Evolutionary conservation across 1,140 invertebrate genomes (phyloP), one percentile per base, ranked within the genome.

Genomic region (Drosophila prosaltans): DNA sequence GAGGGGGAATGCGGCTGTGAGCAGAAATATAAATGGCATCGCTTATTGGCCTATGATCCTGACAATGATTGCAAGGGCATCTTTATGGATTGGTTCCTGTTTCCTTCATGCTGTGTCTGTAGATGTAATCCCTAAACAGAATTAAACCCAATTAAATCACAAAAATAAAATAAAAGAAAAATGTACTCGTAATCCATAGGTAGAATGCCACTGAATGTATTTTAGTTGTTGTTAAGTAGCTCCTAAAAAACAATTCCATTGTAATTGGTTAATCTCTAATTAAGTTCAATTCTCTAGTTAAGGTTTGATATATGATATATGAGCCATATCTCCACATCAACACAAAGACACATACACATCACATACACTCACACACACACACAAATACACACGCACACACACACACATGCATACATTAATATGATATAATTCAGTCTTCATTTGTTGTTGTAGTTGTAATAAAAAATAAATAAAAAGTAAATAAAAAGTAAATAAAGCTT

Each of bases 11-110:
- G 97, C 86, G 95, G 96, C 6, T 98, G 97, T 91, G 97, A 97
- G 81, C 97, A 97, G 92, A 97, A 97, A 88, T 97, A 97, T 93
- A 97, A 97, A 92, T 97, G 97, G 97, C 97, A 98, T 93, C 94
- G 97, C 32, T 93, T 98, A 1, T 93, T 98, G 8, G 96, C 97
- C 16, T 98, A 98, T 91, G 97, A 98, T 93, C 97, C 97, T 0
- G 96, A 97, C 75, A 97, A 98, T 91, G 97, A 98, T 90, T 98
- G 97, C 92, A 96, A 97, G 88, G 97, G 97, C 61, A 98, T 98
- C 72, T 98, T 98, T 92, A 98, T 98, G 94, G 97, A 98, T 92
- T 98, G 97, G 97, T 98, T 98, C 93, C 94, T 97, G 59, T 98
- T 98, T 92, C 97, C 97, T 9, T 97, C 97, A 0, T 98, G 97